These are phyloP conservation scores for Phyllostomus hastatus DNA, from an alignment of 2,113 vertebrate species.

Conservation along the genomic window DNA sequence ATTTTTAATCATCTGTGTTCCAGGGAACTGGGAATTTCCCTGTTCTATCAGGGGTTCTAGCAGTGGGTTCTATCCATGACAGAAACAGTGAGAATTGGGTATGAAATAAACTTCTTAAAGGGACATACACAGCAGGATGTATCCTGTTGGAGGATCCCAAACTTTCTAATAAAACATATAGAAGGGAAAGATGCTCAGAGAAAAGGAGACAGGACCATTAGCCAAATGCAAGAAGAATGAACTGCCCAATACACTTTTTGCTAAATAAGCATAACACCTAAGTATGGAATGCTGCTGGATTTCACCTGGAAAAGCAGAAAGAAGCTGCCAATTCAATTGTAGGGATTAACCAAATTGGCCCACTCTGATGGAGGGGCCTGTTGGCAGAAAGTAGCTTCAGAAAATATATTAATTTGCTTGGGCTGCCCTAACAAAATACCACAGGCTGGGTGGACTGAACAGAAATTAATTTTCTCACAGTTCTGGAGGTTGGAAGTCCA, in stretches of 20 bases:
- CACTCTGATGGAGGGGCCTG: neutral
- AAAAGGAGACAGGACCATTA: neutral
- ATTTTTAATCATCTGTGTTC: neutral
- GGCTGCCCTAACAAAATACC: neutral
- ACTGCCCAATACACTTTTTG: neutral
- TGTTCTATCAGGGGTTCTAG: no score
- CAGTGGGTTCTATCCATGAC: neutral
- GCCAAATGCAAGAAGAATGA: neutral
- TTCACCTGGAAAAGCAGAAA: neutral
- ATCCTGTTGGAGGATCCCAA: neutral
- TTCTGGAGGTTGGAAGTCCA: neutral
- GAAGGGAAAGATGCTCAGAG: neutral
- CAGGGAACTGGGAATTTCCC: neutral
- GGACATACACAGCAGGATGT: neutral
- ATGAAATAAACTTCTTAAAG: neutral
- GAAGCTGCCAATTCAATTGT: neutral
- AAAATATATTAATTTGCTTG: neutral
- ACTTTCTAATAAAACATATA: neutral
- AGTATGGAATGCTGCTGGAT: neutral
- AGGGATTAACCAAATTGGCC: neutral
- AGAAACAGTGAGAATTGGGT: neutral
- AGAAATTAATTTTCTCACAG: neutral
- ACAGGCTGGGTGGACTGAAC: neutral
- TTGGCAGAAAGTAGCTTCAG: neutral
- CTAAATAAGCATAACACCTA: neutral